Conservation (phyloP, 2,888 invertebrate species). For the Harpalus rubripes region DNA sequence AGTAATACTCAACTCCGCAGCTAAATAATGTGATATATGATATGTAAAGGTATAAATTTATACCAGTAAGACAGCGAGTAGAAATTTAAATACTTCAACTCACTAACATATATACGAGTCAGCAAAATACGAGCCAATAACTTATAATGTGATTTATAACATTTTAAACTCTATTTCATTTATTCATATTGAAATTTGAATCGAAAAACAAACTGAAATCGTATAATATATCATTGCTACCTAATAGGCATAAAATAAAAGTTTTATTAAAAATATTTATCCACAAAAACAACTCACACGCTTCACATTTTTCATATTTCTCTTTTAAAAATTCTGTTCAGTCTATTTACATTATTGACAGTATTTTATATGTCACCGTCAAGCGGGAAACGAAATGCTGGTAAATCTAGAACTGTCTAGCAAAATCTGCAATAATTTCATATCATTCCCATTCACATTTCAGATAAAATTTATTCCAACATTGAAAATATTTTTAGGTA, state of each 20-base stretch:
- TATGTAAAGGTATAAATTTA: too few relatives aligned
- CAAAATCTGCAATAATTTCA: not conserved
- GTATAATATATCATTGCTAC: constrained; percentile 2
- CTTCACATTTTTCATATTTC: constrained; percentile 7
- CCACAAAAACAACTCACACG: not conserved
- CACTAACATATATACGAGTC: not conserved
- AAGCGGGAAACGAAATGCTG: not conserved
- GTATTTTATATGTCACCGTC: constrained; percentile 23
- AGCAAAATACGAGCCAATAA: not conserved
- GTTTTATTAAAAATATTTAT: constrained; percentile 8
- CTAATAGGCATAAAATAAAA: not conserved
- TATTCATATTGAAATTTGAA: not conserved
- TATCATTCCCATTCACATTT: not conserved
- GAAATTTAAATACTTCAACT: too few relatives aligned
- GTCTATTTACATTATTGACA: constrained; percentile 25
- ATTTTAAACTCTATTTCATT: not conserved
- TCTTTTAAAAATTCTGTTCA: constrained; percentile 11
- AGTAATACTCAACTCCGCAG: too few relatives aligned
- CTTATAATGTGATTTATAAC: not conserved
- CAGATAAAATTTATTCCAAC: constrained; percentile 2
- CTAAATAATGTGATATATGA: too few relatives aligned
- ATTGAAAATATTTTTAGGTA: constrained; percentile 1
- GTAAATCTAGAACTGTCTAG: constrained; percentile 3
- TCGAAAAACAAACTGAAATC: not conserved
- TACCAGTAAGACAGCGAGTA: too few relatives aligned